Evolutionary conservation across 2,113 vertebrate genomes (phyloP), one percentile per base, ranked within the genome.

Genomic region (Micronycteris hirsuta): DNA sequence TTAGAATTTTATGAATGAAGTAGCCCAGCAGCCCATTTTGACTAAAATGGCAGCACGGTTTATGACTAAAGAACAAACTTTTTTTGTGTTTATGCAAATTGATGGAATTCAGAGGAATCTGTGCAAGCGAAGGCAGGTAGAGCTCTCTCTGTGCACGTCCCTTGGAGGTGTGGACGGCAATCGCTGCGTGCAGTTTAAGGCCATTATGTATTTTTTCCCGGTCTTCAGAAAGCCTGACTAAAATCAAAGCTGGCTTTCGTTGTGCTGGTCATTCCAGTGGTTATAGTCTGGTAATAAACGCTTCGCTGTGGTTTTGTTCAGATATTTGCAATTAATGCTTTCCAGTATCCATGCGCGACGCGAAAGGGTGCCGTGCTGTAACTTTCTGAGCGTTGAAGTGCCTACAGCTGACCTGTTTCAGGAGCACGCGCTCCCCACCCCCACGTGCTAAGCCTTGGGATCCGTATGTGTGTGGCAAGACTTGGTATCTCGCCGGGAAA

Each of bases 181-280:
- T 86, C 49, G 93, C 43, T 84, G 43, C 13, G 20, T 89, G 49
- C 70, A 95, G 76, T 93, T 93, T 94, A 81, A 94, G 49, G 58
- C 76, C 67, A 41, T 70, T 58, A 26, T 24, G 17, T 67, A 4
- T 31, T 28, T 47, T 73, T 58, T 38, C 7, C 78, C 77, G 13
- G 43, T 41, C 73, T 91, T 83, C 86, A 61, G 92, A 80, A 95
- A 95, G 54, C 52, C 68, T 31, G 78, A 31, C n/a, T 95, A 84
- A n/a, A 81, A 82, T 89, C 74, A 76, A 63, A 78, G n/a, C 89
- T 88, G 49, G 61, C 76, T 96, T 94, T n/a, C 68, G 38, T 84
- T 45, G n/a, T 78, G n/a, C 31, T 19, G 33, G 24, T 52, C 86
- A 65, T 91, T 68, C 86, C 22, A 14, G 56, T 16, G 28, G 77